Conservation (phyloP, 2,113 vertebrate genomes). For the Pteropus alecto region DNA sequence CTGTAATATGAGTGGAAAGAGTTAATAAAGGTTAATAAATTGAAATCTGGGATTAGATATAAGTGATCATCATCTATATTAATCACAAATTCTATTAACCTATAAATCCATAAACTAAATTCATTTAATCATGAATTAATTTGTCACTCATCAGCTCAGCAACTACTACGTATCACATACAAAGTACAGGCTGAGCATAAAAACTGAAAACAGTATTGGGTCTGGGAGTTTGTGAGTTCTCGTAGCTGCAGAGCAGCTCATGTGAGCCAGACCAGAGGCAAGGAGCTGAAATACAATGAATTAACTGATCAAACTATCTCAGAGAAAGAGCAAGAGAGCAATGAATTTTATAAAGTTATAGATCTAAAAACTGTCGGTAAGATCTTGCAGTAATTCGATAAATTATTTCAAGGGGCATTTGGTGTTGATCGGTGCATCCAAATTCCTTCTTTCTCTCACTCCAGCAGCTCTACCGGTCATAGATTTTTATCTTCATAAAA, state of each 20-base stretch:
- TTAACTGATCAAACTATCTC: not conserved
- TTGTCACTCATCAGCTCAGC: not conserved
- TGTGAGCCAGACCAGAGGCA: not conserved
- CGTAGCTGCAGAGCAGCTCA: not conserved
- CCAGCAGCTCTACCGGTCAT: not conserved
- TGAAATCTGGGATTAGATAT: not conserved
- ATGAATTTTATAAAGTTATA: not conserved
- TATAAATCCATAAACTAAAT: not conserved
- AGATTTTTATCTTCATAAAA: constrained; percentile 24
- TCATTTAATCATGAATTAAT: not conserved
- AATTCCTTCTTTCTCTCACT: not conserved
- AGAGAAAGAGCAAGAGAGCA: not conserved
- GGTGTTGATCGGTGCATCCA: not conserved
- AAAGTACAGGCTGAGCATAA: not conserved
- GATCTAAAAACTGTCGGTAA: not conserved
- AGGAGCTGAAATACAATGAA: constrained; percentile 1
- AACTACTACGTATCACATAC: not conserved
- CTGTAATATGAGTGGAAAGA: not conserved
- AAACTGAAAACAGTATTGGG: not conserved
- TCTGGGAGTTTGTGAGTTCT: not conserved
- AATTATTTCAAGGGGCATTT: not conserved
- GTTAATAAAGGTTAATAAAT: not conserved
- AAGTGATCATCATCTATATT: not conserved
- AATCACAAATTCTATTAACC: not conserved
- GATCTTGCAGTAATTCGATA: not conserved